A percentile compares a stretch with the other conserved stretches of the same genome.
These are phyloP conservation scores for Aselliscus stoliczkanus DNA, from an alignment of 2,797 vertebrate species.

Conservation along the genomic window DNA sequence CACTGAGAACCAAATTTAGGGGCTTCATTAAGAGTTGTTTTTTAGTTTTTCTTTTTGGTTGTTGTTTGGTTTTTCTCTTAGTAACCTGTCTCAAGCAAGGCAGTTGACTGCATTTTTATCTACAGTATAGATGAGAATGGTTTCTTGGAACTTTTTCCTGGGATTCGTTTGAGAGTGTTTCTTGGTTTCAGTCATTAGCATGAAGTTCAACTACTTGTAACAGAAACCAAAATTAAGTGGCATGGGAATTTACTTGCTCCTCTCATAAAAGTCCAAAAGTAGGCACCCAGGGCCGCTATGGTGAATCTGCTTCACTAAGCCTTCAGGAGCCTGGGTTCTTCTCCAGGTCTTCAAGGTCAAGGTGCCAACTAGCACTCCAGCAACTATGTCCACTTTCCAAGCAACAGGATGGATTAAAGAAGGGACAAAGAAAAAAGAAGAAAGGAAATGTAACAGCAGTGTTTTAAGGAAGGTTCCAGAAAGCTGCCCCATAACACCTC, in stretches of 20 bases:
- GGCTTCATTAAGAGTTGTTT: background rate
- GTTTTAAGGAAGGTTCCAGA: background rate
- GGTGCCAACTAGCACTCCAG: background rate
- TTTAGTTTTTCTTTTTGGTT: background rate
- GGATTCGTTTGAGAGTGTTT: background rate
- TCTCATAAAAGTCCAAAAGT: background rate
- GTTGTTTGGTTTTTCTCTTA: background rate
- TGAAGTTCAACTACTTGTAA: background rate
- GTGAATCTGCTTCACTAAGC: background rate
- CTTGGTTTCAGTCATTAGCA: background rate
- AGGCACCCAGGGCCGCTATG: background rate
- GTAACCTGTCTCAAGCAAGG: background rate
- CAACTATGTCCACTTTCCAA: background rate
- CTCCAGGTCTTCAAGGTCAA: background rate
- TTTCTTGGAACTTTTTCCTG: background rate
- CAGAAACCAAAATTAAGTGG: background rate
- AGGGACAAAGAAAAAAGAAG: background rate
- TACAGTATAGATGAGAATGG: background rate
- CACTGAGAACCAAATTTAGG: background rate
- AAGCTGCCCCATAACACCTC: background rate
- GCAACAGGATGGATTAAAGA: background rate
- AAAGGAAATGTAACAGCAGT: background rate
- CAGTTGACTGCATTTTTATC: background rate
- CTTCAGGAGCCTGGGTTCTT: background rate
- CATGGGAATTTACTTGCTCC: background rate